Conservation (phyloP, 2,113 vertebrate species). For the Alethe diademata region DNA sequence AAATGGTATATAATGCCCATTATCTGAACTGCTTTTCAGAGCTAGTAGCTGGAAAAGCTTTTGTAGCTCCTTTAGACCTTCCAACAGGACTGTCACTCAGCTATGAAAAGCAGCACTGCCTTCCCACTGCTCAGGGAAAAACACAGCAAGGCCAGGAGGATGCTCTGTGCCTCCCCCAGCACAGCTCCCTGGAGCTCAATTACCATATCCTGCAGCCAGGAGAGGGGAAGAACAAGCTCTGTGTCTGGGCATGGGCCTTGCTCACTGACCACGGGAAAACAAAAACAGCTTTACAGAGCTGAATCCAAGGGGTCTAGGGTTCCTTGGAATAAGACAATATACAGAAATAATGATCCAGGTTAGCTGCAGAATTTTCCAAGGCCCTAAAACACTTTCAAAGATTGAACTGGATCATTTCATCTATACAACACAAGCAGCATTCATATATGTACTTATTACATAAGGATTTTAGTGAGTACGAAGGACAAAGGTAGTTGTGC, state of each 20-base stretch:
- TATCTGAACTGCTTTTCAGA: conserved; percentile 3
- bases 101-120: neutral
- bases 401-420: neutral
- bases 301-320: neutral
- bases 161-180: neutral
- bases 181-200: conserved; percentile 34
- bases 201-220: conserved; percentile 21
- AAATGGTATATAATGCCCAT: neutral
- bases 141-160: conserved; percentile 7
- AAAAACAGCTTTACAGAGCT: neutral
- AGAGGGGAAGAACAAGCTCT: neutral
- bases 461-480: neutral
- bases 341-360: neutral
- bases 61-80: neutral
- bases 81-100: conserved; percentile 19
- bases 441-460: neutral
- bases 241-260: neutral
- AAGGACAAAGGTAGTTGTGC: neutral
- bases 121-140: conserved; percentile 19
- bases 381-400: neutral
- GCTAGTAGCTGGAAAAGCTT: neutral
- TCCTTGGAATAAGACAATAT: neutral
- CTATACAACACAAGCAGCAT: neutral
- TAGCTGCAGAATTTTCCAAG: neutral
- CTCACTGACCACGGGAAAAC: neutral